Evolutionary conservation across 2,113 vertebrate genomes (phyloP).

Genomic region (Parus major): DNA sequence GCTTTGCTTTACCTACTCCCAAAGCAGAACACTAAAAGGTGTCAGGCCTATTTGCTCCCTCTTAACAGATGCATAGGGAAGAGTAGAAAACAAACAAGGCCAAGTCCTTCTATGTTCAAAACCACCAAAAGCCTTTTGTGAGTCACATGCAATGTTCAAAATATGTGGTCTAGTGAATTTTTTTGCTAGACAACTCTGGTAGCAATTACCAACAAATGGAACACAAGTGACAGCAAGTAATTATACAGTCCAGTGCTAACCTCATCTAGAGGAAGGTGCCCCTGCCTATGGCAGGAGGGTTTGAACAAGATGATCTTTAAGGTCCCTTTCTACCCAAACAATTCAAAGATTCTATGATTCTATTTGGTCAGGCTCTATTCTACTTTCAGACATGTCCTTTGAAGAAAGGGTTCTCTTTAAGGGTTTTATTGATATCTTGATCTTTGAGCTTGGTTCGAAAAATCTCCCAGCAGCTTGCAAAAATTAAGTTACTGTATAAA

Average conservation of each 20-base stretch:
- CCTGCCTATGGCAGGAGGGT: not conserved
- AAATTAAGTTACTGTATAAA: not conserved
- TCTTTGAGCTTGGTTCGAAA: not conserved
- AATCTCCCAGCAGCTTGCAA: not conserved
- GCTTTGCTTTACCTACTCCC: not conserved
- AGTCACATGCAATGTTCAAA: not conserved
- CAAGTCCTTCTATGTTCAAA: not conserved
- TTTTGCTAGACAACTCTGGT: not conserved
- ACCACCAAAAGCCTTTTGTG: not conserved
- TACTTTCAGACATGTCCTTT: not conserved
- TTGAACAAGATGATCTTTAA: not conserved
- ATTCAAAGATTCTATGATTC: not conserved
- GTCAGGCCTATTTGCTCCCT: not conserved
- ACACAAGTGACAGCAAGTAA: fast-evolving
- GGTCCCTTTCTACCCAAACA: not conserved
- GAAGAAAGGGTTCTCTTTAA: not conserved
- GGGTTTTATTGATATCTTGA: not conserved
- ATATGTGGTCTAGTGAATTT: not conserved
- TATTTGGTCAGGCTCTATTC: not conserved
- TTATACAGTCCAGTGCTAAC: not conserved
- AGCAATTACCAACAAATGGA: not conserved
- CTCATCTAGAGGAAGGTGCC: not conserved
- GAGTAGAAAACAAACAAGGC: not conserved
- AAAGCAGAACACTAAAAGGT: not conserved
- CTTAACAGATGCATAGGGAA: not conserved